These are phyloP conservation scores for Sebastes steindachneri DNA, from an alignment of 2,797 vertebrate genomes.

Conservation along the genomic window DNA sequence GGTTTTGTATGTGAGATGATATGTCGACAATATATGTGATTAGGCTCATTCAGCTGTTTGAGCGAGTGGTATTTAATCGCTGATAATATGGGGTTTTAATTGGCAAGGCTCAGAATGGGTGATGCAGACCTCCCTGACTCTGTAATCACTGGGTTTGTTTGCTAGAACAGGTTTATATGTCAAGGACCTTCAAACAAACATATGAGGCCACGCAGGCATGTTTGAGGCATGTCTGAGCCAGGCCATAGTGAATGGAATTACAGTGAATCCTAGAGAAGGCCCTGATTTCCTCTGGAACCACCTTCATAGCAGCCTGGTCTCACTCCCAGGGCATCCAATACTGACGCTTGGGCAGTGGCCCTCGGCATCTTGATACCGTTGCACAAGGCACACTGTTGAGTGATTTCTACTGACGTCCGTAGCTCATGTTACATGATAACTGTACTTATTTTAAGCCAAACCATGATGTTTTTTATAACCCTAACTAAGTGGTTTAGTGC, in stretches of 20 bases:
- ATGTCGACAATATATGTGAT: conserved; percentile 69
- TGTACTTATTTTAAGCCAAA: neutral
- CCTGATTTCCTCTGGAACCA: neutral
- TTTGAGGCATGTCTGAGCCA: conserved; percentile 18
- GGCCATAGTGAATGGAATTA: neutral
- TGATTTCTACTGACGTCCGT: too few relatives aligned
- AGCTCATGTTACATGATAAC: too few relatives aligned
- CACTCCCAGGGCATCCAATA: neutral
- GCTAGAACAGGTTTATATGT: conserved; percentile 36
- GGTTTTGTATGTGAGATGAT: conserved; percentile 51
- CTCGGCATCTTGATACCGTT: neutral
- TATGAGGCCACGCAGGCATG: conserved; percentile 13
- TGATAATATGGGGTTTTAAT: conserved; percentile 48
- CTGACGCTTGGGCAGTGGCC: neutral
- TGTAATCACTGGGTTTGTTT: conserved; percentile 62
- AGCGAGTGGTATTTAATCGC: conserved; percentile 44
- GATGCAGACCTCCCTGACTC: conserved; percentile 36
- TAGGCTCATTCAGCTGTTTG: conserved; percentile 54
- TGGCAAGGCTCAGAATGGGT: conserved; percentile 20
- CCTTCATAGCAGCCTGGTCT: neutral
- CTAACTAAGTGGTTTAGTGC: neutral
- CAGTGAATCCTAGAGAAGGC: neutral
- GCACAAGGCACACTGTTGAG: neutral
- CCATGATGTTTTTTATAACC: neutral
- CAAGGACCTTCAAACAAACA: conserved; percentile 15